Evolutionary conservation across 2,888 invertebrate genomes (phyloP).

Genomic region (Phyllotreta cruciferae): DNA sequence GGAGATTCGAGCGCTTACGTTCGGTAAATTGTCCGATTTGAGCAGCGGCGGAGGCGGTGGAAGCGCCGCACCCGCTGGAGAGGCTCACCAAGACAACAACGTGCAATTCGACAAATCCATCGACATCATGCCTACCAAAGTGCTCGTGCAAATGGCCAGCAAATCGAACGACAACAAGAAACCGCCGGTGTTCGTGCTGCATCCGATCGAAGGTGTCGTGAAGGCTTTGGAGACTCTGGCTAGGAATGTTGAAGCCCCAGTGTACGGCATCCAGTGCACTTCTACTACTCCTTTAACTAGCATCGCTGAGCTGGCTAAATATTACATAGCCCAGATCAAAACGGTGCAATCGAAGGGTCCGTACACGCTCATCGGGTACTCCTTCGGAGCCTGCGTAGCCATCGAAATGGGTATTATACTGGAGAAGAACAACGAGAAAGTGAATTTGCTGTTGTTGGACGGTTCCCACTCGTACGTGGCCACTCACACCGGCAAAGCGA

Average conservation of each 20-base stretch:
- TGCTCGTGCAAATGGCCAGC: constrained; percentile 72
- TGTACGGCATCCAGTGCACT: constrained; percentile 91
- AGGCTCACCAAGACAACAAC: constrained; percentile 59
- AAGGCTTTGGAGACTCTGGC: constrained; percentile 76
- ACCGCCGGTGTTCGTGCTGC: constrained; percentile 73
- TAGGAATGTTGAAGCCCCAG: constrained; percentile 74
- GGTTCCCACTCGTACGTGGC: constrained; percentile 87
- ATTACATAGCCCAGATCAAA: constrained; percentile 77
- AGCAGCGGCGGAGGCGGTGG: constrained; percentile 46
- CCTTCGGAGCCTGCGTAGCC: constrained; percentile 93
- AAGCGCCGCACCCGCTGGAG: constrained; percentile 41
- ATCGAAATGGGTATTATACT: constrained; percentile 93
- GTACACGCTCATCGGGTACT: constrained; percentile 91
- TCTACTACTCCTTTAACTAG: constrained; percentile 75
- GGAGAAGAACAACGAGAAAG: constrained; percentile 67
- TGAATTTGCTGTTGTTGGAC: constrained; percentile 81
- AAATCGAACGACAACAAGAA: constrained; percentile 58
- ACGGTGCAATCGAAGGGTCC: constrained; percentile 81
- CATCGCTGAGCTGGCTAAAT: constrained; percentile 74
- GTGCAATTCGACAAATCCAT: constrained; percentile 60
- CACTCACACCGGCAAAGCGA: constrained; percentile 75
- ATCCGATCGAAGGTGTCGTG: constrained; percentile 90
- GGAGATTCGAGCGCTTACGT: constrained; percentile 86
- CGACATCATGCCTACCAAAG: constrained; percentile 79
- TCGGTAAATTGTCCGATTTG: constrained; percentile 74